Conservation (phyloP, 2,888 invertebrate species). For the Ectobius pallidus region DNA sequence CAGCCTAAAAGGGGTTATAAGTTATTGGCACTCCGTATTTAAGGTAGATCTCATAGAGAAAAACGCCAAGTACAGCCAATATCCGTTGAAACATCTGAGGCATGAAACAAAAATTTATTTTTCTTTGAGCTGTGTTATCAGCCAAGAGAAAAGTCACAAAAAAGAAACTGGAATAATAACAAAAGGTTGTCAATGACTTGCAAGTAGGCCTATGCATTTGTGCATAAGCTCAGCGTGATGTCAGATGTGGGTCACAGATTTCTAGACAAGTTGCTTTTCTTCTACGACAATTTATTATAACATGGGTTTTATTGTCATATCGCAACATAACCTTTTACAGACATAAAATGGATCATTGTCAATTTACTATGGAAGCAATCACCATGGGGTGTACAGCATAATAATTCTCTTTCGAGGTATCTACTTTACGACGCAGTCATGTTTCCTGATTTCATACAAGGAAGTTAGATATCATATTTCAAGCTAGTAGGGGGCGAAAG, state of each 20-base stretch:
- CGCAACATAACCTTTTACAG: background rate
- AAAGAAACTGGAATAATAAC: too few species aligned
- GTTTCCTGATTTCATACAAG: background rate
- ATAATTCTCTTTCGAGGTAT: background rate
- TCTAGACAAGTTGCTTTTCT: too few species aligned
- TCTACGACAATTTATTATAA: background rate
- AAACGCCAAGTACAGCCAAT: too few species aligned
- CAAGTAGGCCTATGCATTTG: background rate
- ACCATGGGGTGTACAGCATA: background rate
- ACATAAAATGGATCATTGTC: slow-evolving; percentile 16
- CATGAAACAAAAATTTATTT: too few species aligned
- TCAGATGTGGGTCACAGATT: background rate
- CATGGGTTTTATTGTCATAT: background rate
- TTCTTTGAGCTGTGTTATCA: too few species aligned
- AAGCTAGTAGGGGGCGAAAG: too few species aligned
- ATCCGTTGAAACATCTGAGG: too few species aligned
- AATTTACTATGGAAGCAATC: background rate
- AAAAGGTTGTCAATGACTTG: too few species aligned
- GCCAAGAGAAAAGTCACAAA: too few species aligned
- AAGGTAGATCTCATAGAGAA: too few species aligned
- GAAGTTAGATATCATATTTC: background rate
- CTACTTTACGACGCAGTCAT: background rate
- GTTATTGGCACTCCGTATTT: too few species aligned
- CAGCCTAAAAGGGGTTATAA: too few species aligned
- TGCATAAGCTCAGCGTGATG: background rate